A percentile compares a stretch with the other conserved stretches of the same genome.
Evolutionary conservation across 1,140 invertebrate genomes (phyloP).

Genomic region (Lerema accius): DNA sequence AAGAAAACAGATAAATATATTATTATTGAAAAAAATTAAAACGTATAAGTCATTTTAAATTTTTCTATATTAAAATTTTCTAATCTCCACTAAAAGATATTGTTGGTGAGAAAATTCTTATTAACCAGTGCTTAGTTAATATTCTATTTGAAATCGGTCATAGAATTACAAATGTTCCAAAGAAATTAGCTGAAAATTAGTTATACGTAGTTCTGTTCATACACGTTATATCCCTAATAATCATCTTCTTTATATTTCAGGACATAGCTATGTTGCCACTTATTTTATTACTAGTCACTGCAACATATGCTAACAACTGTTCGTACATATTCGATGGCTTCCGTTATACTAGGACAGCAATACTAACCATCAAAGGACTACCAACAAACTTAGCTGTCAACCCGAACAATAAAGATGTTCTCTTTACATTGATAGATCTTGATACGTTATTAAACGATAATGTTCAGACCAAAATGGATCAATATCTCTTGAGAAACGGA

Average conservation of each 20-base stretch:
- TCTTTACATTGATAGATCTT: slow-evolving; percentile 71
- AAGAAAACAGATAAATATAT: no score
- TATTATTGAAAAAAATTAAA: no score
- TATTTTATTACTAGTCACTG: slow-evolving; percentile 47
- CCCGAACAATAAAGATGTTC: slow-evolving; percentile 56
- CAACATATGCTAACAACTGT: slow-evolving; percentile 55
- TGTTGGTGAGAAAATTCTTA: no score
- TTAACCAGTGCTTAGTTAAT: no score
- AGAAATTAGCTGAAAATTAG: no score
- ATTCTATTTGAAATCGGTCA: no score
- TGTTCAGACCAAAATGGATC: slow-evolving; percentile 75
- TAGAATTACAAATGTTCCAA: no score
- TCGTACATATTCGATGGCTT: slow-evolving; percentile 54
- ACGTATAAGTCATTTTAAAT: no score
- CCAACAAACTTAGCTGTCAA: slow-evolving; percentile 69
- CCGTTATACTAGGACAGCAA: slow-evolving; percentile 51
- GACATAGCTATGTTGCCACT: slow-evolving; percentile 56
- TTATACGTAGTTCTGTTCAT: no score
- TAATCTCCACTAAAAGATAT: no score
- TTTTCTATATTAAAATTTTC: no score
- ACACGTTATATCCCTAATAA: no score
- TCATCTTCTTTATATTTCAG: slow-evolving; percentile 50
- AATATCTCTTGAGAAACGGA: slow-evolving; percentile 62
- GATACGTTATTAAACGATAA: slow-evolving; percentile 66
- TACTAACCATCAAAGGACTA: slow-evolving; percentile 69